These are phyloP conservation scores for Macaria liturata DNA, from an alignment of 2,888 invertebrate species.

Conservation along the genomic window DNA sequence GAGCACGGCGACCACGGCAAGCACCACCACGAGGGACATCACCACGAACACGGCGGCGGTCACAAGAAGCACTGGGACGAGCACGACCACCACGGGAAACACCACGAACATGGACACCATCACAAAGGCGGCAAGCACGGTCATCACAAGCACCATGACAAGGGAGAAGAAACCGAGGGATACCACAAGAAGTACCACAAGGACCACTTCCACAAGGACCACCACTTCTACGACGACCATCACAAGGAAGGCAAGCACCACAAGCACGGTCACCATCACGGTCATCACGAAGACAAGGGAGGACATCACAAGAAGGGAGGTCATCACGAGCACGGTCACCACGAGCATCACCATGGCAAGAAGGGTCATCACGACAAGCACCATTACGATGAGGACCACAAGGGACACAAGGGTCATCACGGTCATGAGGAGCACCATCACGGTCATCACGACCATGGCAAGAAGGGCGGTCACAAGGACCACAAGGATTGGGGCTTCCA, in stretches of 20 bases:
- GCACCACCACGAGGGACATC: constrained; percentile 71
- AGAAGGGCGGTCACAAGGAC: constrained; percentile 74
- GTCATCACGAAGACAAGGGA: constrained; percentile 70
- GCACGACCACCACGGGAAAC: constrained; percentile 70
- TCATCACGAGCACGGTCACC: constrained; percentile 71
- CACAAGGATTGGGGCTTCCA: constrained; percentile 77
- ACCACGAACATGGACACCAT: constrained; percentile 75
- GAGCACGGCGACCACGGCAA: constrained; percentile 72
- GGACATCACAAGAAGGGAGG: constrained; percentile 77
- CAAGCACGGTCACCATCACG: constrained; percentile 74
- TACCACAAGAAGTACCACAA: constrained; percentile 79
- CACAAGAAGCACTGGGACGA: constrained; percentile 75
- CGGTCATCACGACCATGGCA: constrained; percentile 75
- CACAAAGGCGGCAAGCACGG: constrained; percentile 76
- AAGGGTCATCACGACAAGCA: constrained; percentile 76
- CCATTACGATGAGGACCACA: constrained; percentile 71
- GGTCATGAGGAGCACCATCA: constrained; percentile 78
- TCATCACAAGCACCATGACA: constrained; percentile 73
- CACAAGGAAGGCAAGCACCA: constrained; percentile 77
- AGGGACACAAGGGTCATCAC: constrained; percentile 78
- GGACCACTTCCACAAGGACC: constrained; percentile 76
- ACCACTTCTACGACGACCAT: constrained; percentile 77
- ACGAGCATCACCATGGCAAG: constrained; percentile 74
- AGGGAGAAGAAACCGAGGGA: constrained; percentile 73
- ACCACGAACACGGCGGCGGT: constrained; percentile 70